Base-by-base conservation (phyloP, 2,113 vertebrate genomes). In the Albula glossodonta region DNA sequence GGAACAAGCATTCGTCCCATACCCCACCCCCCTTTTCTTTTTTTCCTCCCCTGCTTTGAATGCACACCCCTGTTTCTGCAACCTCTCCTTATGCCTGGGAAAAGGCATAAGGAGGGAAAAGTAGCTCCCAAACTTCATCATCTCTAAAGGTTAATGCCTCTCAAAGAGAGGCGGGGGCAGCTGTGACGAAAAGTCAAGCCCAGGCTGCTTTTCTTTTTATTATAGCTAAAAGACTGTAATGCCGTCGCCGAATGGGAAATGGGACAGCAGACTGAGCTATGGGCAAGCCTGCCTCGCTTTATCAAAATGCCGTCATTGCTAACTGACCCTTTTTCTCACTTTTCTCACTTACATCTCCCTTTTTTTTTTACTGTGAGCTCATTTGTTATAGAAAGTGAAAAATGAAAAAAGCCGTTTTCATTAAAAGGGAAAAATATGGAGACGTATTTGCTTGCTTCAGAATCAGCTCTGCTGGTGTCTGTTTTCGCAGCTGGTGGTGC, bases 201-300 rank as follows among this genome's bases (percentile, higher is more conserved):
- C 89, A 86, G 89, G 88, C 88, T 84, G 88, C 88, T 80, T 70
- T 88, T 86, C 85, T 90, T 90, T 92, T 91, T 86, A 94, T 91
- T 93, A 93, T 91, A 92, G 90, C 91, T 31, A 1, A 91, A 86
- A 94, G 93, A 93, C 93, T 88, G 91, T 91, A 92, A 93, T 92
- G 93, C 91, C 89, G 90, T 89, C 89, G 87, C 87, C 82, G 87
- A 93, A 90, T 88, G 81, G 91, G 89, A 90, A 90, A 89, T 91
- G 87, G 88, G n/a, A 10, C 85, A 52, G 88, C 88, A 91, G 92
- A 91, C 87, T 81, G 15, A 19, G 13, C 56, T 56, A 83, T 52
- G 86, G 89, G 51, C 90, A 90, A 88, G 86, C 90, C 87, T 88
- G 89, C 93, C 93, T 90, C 85, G 77, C 88, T 93, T 91, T 90